These are phyloP conservation scores for Nipponia nippon DNA, from an alignment of 2,113 vertebrate species.

Conservation along the genomic window DNA sequence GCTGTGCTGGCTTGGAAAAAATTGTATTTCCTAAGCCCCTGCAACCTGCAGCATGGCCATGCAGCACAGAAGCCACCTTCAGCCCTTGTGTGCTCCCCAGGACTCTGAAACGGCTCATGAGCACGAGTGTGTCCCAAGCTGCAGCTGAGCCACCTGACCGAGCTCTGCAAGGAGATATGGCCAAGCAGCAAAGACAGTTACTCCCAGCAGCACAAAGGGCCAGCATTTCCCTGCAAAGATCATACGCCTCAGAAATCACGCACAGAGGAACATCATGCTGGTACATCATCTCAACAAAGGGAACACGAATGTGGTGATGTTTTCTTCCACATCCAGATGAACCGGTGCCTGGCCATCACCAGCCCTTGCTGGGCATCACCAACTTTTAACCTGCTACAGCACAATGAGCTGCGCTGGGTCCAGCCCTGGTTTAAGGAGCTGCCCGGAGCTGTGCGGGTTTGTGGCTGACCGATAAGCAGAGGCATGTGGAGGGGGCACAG, in stretches of 20 bases:
- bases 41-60: not conserved
- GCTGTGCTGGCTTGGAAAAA: not conserved
- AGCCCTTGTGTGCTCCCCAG: not conserved
- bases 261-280: not conserved
- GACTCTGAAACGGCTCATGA: not conserved
- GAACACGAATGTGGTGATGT: not conserved
- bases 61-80: not conserved
- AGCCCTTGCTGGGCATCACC: not conserved
- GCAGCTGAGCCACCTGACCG: not conserved
- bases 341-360: not conserved
- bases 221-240: not conserved
- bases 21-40: not conserved
- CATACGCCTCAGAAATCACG: not conserved
- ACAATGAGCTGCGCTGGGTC: not conserved
- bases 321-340: not conserved
- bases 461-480: fast-evolving
- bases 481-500: not conserved
- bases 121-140: too few species aligned
- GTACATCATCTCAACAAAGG: not conserved
- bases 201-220: not conserved
- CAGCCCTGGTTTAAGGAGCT: not conserved
- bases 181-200: not conserved
- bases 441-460: fast-evolving
- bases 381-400: not conserved
- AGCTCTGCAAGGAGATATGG: not conserved